Evolutionary conservation across 2,888 invertebrate species (phyloP).

Genomic region (Melolontha melolontha): DNA sequence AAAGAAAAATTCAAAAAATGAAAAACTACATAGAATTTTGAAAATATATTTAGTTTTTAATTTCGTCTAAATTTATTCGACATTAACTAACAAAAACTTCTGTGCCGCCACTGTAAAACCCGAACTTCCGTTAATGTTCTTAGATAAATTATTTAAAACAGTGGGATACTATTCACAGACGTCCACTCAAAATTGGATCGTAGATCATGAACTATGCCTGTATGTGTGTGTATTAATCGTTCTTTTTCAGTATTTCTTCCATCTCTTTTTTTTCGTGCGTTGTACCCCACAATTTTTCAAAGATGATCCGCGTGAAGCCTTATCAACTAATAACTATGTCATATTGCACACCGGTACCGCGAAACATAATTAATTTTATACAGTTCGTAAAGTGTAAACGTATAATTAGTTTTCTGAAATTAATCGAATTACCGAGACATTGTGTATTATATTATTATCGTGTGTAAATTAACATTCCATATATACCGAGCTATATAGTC

Average conservation of each 20-base stretch:
- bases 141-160: slow-evolving; percentile 51
- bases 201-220: slow-evolving; percentile 20
- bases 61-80: no score
- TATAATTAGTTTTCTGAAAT: slow-evolving; percentile 10
- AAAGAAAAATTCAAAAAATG: no score
- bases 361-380: slow-evolving; percentile 1
- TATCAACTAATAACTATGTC: neutral
- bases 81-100: no score
- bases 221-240: slow-evolving; percentile 14
- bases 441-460: no score
- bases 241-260: neutral
- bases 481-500: no score
- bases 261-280: slow-evolving; percentile 3
- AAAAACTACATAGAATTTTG: no score
- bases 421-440: neutral
- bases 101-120: slow-evolving; percentile 9
- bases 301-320: neutral
- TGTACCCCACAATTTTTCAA: neutral
- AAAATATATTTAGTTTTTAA: no score
- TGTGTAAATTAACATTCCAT: no score
- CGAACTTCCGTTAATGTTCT: slow-evolving; percentile 4
- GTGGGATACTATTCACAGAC: slow-evolving; percentile 51
- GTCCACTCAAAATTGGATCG: slow-evolving; percentile 34
- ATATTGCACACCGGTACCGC: slow-evolving; percentile 1
- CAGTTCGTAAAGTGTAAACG: neutral